A percentile compares a stretch with the other conserved stretches of the same genome.
These are phyloP conservation scores for Eristalis arbustorum DNA, from an alignment of 2,888 invertebrate genomes.

Conservation along the genomic window DNA sequence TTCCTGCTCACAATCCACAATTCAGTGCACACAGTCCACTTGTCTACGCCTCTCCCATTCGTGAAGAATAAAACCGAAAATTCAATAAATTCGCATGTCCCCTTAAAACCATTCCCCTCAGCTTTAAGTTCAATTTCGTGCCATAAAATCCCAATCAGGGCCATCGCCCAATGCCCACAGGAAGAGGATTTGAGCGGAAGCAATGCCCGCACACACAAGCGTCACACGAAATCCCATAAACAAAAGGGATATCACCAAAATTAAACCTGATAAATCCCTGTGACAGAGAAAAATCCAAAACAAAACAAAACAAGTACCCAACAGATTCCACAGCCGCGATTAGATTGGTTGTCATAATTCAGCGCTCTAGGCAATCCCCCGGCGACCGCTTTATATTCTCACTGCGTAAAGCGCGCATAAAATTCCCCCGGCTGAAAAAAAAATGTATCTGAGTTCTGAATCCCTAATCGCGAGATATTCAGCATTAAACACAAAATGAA, in stretches of 20 bases:
- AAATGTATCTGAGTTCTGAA: not conserved
- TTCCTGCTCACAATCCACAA: too few relatives aligned
- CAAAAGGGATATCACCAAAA: not conserved
- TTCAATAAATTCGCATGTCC: not conserved
- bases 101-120: not conserved
- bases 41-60: too few relatives aligned
- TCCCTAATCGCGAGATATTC: constrained; percentile 48
- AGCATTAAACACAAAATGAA: constrained; percentile 50
- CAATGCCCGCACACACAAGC: not conserved
- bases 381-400: constrained; percentile 37
- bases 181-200: not conserved
- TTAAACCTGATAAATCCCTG: not conserved
- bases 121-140: not conserved
- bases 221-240: not conserved
- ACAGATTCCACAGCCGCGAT: constrained; percentile 33
- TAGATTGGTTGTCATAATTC: constrained; percentile 40
- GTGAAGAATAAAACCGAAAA: not conserved
- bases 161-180: not conserved
- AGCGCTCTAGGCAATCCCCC: constrained; percentile 22
- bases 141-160: not conserved
- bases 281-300: not conserved
- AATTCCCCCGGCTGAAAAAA: not conserved
- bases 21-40: too few relatives aligned
- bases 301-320: not conserved
- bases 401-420: constrained; percentile 26